Base-by-base conservation (phyloP, 2,797 vertebrate species). In the Loris lydekkerianus region DNA sequence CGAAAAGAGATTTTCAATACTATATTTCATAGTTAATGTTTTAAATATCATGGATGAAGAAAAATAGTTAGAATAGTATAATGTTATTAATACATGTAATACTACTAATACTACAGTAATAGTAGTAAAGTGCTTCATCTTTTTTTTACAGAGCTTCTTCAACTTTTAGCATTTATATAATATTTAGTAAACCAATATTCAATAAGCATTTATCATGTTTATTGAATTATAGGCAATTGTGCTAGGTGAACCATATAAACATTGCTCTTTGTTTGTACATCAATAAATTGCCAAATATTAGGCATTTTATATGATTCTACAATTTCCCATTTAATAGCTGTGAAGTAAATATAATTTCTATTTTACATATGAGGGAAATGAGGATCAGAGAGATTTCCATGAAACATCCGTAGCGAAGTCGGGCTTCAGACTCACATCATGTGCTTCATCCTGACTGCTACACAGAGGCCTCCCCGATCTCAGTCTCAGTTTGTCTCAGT, bases 381-480 rank as follows among this genome's bases (percentile, higher is more conserved):
- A 21, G 9, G 29, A 29, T 69, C 46, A 73, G 49, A 75, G 17
- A 69, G 18, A 49, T 14, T 37, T 58, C 2, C 8, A 11, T 46
- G 37, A 40, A 14, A 9, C 53, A 7, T 15, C 4, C 3, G 1
- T 10, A 4, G 20, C 34, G 27, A 49, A 65, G 27, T 9, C 49
- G 37, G 27, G 14, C 46, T 75, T 37, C 40, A n/a, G 23, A 77
- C 0, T 5, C 17, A 69, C 81, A 37, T 14, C 0, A 0, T 46
- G 21, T 0, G 3, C 13, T 0, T 53, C 87, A 53, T 10, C n/a
- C 27, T 4, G 25, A 5, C 3, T 53, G 10, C 10, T 9, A 5
- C 20, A 4, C 25, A 4, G 14, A 43, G 9, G 7, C 3, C 4
- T 67, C 21, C 43, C 1, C 0, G 1, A 13, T n/a, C 7, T n/a